phyloP scores from a whole-genome alignment of 2,797 vertebrate species.

The Amblyopsis hoosieri region DNA sequence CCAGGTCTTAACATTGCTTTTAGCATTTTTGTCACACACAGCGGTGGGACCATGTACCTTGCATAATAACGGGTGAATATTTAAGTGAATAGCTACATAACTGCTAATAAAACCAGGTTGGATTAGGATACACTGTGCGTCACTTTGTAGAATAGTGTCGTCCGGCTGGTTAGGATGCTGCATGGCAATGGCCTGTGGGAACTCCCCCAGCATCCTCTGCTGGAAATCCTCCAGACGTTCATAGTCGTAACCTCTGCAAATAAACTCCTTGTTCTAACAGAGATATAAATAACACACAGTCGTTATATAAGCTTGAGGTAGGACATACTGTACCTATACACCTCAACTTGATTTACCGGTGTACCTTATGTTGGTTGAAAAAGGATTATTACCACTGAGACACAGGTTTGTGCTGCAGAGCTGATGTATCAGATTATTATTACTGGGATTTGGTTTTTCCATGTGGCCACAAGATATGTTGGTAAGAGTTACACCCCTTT shows the following conservation, averaged over 20 bases:
- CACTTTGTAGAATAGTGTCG: constrained; percentile 93
- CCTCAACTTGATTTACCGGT: neutral
- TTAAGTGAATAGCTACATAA: neutral
- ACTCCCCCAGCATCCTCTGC: constrained; percentile 98
- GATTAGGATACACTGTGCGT: constrained; percentile 95
- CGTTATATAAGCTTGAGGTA: neutral
- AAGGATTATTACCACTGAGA: neutral
- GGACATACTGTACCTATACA: no score
- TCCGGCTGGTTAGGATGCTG: constrained; percentile 98
- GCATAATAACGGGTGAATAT: neutral
- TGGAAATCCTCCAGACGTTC: constrained; percentile 97
- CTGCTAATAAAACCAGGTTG: neutral
- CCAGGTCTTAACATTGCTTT: constrained; percentile 2
- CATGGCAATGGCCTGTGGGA: constrained; percentile 98
- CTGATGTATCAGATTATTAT: no score
- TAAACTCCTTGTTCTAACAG: constrained; percentile 95
- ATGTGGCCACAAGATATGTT: no score
- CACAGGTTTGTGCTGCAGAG: neutral
- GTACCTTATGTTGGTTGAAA: neutral
- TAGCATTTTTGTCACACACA: neutral
- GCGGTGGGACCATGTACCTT: neutral
- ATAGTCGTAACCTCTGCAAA: constrained; percentile 97
- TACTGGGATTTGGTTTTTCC: no score
- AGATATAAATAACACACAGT: constrained; percentile 11
- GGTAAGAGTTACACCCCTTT: no score